A percentile compares a stretch with the other conserved stretches of the same genome.
phyloP scores from a whole-genome alignment of 1,140 invertebrate species.

The Medauroidea extradentata region DNA sequence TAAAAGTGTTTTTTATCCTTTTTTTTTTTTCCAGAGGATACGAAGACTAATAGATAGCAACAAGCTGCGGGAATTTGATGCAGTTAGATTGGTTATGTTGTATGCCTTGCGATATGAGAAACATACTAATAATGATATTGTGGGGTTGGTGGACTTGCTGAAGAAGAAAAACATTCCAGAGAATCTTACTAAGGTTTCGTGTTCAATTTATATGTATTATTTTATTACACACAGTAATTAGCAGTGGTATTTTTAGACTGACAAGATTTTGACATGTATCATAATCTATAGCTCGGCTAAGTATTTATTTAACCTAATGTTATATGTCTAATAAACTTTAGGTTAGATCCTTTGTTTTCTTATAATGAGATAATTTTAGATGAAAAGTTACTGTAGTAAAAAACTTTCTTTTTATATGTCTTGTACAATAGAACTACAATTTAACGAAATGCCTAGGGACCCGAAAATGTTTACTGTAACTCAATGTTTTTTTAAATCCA shows the following conservation, averaged over 20 bases:
- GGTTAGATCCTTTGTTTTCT: background rate
- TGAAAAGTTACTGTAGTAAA: no score
- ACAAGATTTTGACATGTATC: slow-evolving; percentile 7
- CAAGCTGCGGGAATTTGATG: slow-evolving; percentile 73
- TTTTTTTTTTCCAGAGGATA: slow-evolving; percentile 54
- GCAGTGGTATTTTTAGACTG: no score
- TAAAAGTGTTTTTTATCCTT: background rate
- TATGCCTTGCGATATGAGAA: slow-evolving; percentile 92
- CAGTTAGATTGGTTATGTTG: slow-evolving; percentile 82
- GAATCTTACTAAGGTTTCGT: slow-evolving; percentile 45
- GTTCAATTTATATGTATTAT: slow-evolving; percentile 2
- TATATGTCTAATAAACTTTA: background rate
- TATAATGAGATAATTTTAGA: background rate
- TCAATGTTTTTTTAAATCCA: no score
- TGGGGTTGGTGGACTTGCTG: slow-evolving; percentile 65
- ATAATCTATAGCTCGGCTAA: no score
- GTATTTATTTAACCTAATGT: no score
- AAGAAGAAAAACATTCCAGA: slow-evolving; percentile 61
- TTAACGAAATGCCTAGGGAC: no score
- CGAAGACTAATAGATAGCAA: slow-evolving; percentile 64
- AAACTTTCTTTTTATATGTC: no score
- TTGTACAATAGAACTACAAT: no score
- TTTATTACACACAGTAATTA: background rate
- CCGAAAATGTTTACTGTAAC: no score
- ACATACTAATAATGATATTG: slow-evolving; percentile 81